phyloP scores from a whole-genome alignment of 2,113 vertebrate genomes.

The Meriones unguiculatus region DNA sequence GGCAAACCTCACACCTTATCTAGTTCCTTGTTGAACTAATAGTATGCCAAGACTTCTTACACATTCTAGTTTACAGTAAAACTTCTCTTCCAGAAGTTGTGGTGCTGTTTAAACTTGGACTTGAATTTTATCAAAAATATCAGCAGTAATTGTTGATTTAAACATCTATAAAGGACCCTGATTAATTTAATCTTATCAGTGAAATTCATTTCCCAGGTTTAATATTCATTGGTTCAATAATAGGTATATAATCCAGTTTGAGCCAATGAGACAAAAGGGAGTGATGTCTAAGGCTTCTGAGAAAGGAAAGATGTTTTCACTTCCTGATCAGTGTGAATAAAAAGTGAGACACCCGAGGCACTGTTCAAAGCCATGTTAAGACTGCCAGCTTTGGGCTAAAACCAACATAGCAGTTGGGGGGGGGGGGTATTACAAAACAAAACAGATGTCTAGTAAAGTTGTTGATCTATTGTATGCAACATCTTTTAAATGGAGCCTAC shows the following conservation, averaged over 20 bases:
- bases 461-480: not conserved
- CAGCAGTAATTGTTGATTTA: constrained; percentile 47
- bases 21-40: not conserved
- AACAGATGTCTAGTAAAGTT: not conserved
- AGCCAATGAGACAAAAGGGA: not conserved
- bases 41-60: constrained; percentile 40
- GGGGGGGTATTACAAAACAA: not conserved
- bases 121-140: constrained; percentile 41
- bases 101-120: not conserved
- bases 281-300: not conserved
- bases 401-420: not conserved
- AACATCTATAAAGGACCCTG: constrained; percentile 6
- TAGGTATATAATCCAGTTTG: not conserved
- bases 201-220: not conserved
- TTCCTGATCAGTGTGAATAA: not conserved
- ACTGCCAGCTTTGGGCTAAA: not conserved
- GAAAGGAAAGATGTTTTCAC: not conserved
- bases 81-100: not conserved
- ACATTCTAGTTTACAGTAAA: constrained; percentile 31
- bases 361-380: constrained; percentile 18
- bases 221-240: not conserved
- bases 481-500: not conserved
- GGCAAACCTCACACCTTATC: not conserved
- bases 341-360: not conserved
- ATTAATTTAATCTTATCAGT: constrained; percentile 21